Evolutionary conservation across 2,888 invertebrate genomes (phyloP).

Genomic region (Epicampocera succincta): DNA sequence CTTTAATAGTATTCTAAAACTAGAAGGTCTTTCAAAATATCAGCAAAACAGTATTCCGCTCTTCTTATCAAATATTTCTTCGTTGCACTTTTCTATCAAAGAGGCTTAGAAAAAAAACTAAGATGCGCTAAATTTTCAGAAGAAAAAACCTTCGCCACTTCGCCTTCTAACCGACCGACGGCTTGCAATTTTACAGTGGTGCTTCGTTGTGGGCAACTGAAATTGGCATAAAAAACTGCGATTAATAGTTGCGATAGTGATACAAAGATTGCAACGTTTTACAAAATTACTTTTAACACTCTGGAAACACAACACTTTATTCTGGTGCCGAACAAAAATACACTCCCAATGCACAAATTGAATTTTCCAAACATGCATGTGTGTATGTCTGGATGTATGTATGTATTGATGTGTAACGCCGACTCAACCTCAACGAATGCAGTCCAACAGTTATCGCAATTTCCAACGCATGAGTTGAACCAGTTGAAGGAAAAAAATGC

Average conservation of each 20-base stretch:
- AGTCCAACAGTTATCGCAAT: slow-evolving; percentile 37
- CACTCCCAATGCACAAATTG: slow-evolving; percentile 48
- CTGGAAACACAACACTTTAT: slow-evolving; percentile 28
- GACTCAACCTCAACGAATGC: slow-evolving; percentile 20
- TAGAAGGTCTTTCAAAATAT: no score
- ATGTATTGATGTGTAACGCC: slow-evolving; percentile 23
- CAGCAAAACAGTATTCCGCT: no score
- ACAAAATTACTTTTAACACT: slow-evolving; percentile 68
- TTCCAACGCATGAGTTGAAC: slow-evolving; percentile 46
- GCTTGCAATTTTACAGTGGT: no score
- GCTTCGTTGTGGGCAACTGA: no score
- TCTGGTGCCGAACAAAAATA: not conserved
- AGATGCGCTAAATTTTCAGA: no score
- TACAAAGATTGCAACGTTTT: slow-evolving; percentile 61
- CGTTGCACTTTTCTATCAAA: no score
- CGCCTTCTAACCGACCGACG: not conserved
- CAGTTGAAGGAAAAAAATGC: slow-evolving; percentile 3
- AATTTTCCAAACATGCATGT: slow-evolving; percentile 39
- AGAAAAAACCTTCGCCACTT: no score
- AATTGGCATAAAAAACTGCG: slow-evolving; percentile 11
- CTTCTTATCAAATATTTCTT: no score
- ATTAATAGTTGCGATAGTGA: slow-evolving; percentile 64
- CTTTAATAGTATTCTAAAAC: no score
- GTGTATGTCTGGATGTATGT: no score
- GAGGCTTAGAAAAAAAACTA: no score